phyloP scores from a whole-genome alignment of 2,797 vertebrate genomes.

The Myiotriccus ornatus region DNA sequence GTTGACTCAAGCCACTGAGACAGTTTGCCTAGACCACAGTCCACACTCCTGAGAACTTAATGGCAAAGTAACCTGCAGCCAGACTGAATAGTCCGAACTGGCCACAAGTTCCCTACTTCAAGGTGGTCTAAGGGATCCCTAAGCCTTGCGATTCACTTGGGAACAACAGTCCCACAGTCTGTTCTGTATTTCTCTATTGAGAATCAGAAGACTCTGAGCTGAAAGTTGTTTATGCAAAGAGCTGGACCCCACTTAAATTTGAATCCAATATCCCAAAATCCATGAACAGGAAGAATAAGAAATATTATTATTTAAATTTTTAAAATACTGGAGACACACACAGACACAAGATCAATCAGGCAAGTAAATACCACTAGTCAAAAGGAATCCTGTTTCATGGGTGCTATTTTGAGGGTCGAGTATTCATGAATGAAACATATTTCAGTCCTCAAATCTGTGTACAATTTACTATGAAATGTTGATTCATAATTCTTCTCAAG shows the following conservation, averaged over 20 bases:
- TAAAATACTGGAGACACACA: not conserved
- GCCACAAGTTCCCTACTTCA: not conserved
- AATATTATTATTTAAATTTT: not conserved
- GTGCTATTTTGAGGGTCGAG: not conserved
- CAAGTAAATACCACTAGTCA: not conserved
- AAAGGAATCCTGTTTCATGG: not conserved
- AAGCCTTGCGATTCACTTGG: not conserved
- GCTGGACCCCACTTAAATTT: not conserved
- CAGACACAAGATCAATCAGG: not conserved
- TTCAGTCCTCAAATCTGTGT: not conserved
- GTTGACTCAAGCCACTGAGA: not conserved
- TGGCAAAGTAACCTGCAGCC: not conserved
- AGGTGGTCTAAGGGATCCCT: not conserved
- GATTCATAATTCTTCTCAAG: constrained; percentile 44
- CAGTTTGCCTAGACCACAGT: not conserved
- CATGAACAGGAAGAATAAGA: not conserved
- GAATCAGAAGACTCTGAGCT: not conserved
- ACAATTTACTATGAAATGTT: constrained; percentile 49
- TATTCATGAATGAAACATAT: constrained; percentile 24
- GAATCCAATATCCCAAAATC: not conserved
- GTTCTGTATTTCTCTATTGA: not conserved
- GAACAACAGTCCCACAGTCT: not conserved
- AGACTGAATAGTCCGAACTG: not conserved
- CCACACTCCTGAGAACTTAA: not conserved
- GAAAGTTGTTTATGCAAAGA: not conserved